Evolutionary conservation across 2,113 vertebrate species (phyloP).

Genomic region (Hiodon alosoides): DNA sequence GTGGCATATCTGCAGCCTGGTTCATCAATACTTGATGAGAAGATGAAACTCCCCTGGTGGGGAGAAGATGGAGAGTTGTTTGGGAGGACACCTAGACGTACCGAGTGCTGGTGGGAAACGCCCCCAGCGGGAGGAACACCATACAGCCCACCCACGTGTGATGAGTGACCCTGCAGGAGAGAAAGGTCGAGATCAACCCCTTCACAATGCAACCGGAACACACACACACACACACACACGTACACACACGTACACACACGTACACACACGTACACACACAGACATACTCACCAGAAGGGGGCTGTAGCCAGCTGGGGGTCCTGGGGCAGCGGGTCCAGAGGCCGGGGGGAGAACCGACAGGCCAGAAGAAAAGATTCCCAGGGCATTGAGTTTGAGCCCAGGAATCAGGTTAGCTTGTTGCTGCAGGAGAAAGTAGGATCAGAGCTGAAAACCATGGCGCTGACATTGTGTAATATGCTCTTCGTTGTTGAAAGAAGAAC

Average conservation of each 20-base stretch:
- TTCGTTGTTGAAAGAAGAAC: too few relatives aligned
- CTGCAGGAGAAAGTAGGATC: constrained; percentile 54
- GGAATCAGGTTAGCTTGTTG: constrained; percentile 93
- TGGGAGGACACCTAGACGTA: constrained; percentile 52
- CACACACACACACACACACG: constrained; percentile 10
- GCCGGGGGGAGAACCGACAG: constrained; percentile 75
- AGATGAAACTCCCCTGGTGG: not conserved
- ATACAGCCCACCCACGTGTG: constrained; percentile 80
- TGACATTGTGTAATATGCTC: constrained; percentile 45
- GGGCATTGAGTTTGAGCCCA: constrained; percentile 83
- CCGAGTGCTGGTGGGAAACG: constrained; percentile 76
- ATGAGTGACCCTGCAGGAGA: constrained; percentile 75
- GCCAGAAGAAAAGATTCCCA: constrained; percentile 91
- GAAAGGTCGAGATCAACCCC: constrained; percentile 28
- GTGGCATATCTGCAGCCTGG: too few relatives aligned
- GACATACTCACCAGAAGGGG: constrained; percentile 57
- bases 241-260: constrained; percentile 6
- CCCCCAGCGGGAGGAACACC: constrained; percentile 65
- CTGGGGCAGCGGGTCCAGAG: constrained; percentile 57
- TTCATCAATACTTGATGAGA: too few relatives aligned
- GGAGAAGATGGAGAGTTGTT: not conserved
- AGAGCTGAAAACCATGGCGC: not conserved
- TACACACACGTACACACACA: too few relatives aligned
- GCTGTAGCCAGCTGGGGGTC: constrained; percentile 69
- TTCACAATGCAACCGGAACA: not conserved